Base-by-base conservation (phyloP, 2,888 invertebrate genomes). In the Coremacera marginata region DNA sequence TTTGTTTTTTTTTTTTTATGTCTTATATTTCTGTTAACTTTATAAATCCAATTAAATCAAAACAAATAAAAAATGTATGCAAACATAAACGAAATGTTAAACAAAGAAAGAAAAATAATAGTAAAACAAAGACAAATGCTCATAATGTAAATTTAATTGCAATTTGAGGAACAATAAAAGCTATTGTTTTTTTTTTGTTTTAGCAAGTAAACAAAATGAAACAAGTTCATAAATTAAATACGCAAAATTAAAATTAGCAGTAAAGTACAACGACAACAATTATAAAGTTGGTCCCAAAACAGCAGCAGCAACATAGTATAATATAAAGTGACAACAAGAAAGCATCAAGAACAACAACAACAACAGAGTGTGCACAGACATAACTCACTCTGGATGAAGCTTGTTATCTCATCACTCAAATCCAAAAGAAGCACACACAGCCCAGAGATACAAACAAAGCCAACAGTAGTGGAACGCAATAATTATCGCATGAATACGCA, bases 401-500 rank as follows among this genome's bases (percentile, higher is more conserved):
- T 67, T 67, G 67, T 37, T 67, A 67, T 67, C 67, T 67, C 44
- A 37, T 67, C 67, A 67, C 44, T 67, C 67, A 67, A 67, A 34
- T 37, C 37, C 34, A 34, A 67, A 11, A 44, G 19, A 67, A n/a
- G 19, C 19, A 67, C 67, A 67, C 67, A 8, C 44, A 67, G 5
- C 31, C 5, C 31, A 31, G 5, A 70, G 19, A 55, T 37, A 37
- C 8, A 37, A 31, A 31, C 34, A 57, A 34, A 57, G 44, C 71
- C 57, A 71, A 71, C 57, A 44, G 22, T 37, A 44, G 22, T 37
- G 37, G 25, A 60, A 60, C 55, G 37, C 27, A 57, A 34, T 71
- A 71, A 71, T 71, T 71, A 71, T 71, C 57, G n/a, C 71, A 71
- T 71, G 71, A 71, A 31, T 71, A 71, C 37, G 55, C 57, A 60